Evolutionary conservation across 1,140 invertebrate species (phyloP), one percentile per base, ranked within the genome.

Genomic region (Ooceraea biroi): DNA sequence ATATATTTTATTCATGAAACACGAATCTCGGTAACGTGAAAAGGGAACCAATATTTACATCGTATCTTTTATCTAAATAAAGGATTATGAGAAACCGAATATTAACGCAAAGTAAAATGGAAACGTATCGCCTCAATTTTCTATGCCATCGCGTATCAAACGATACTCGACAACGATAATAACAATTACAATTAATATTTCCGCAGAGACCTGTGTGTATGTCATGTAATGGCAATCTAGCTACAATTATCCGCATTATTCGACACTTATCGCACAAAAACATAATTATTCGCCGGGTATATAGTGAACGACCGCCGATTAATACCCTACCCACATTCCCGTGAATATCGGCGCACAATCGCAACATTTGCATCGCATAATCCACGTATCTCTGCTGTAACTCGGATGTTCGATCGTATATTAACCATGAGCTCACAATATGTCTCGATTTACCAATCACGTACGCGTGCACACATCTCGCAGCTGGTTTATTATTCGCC

Each of bases 341-440:
- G 25, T 27, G 44, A 12, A 25, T 50, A 41, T 46, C 30, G 17
- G 25, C 11, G 27, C 73, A 50, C 52, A 19, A 10, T 77, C n/a
- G 73, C 44, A 76, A 76, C 63, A 76, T 77, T 65, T 65, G 48
- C 60, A 65, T 65, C 36, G 22, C 41, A 36, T 65, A 77, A 77
- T 65, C 44, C 41, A 27, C 41, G 57, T 76, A 30, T 76, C 63
- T 63, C 73, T 73, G 55, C 22, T 60, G 36, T 60, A 73, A 52
- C 71, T 73, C 55, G n/a, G n/a, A n/a, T n/a, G n/a, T n/a, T n/a
- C n/a, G n/a, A n/a, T n/a, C 36, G 52, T 73, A 41, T 58, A 60
- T 73, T 73, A 36, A 14, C 10, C 2, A 60, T 7, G 55, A 30
- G 7, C 22, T n/a, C n/a, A n/a, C n/a, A n/a, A 44, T 73, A 60